A percentile compares a stretch with the other conserved stretches of the same genome.
phyloP scores from a whole-genome alignment of 2,113 vertebrate genomes.

The Tachysurus vachellii region DNA sequence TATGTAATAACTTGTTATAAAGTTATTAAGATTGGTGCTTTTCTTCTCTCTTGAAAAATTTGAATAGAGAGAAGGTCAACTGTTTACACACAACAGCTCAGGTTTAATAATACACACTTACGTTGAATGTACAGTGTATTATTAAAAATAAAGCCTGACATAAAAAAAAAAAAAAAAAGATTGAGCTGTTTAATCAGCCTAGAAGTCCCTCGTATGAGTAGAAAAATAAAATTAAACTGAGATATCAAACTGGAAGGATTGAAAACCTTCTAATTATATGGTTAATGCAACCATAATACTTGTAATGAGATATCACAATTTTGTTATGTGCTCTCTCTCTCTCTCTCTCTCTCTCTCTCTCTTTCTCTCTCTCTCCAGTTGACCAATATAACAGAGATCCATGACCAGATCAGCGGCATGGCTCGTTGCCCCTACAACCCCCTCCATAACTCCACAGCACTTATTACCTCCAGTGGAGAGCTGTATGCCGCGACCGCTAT shows the following conservation, averaged over 20 bases:
- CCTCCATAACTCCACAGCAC: constrained; percentile 95
- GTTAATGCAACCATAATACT: not conserved
- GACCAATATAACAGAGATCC: constrained; percentile 90
- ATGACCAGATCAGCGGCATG: constrained; percentile 98
- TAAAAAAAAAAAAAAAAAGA: not conserved
- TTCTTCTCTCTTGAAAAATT: not conserved
- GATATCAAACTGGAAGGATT: not conserved
- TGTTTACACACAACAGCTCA: not conserved
- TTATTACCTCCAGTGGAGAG: constrained; percentile 91
- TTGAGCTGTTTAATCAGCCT: not conserved
- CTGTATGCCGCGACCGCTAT: constrained; percentile 95
- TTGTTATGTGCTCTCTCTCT: not conserved
- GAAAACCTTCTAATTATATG: not conserved
- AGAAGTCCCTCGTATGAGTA: no score
- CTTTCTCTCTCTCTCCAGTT: constrained; percentile 69
- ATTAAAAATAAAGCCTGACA: not conserved
- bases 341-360: not conserved
- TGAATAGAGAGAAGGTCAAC: not conserved
- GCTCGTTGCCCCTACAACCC: constrained; percentile 96
- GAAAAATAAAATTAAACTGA: not conserved
- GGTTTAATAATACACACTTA: not conserved
- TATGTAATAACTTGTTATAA: not conserved
- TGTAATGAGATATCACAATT: not conserved
- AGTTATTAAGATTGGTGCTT: not conserved
- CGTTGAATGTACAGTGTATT: not conserved